phyloP scores from a whole-genome alignment of 2,888 invertebrate genomes.

The Heterodera filipjevi region DNA sequence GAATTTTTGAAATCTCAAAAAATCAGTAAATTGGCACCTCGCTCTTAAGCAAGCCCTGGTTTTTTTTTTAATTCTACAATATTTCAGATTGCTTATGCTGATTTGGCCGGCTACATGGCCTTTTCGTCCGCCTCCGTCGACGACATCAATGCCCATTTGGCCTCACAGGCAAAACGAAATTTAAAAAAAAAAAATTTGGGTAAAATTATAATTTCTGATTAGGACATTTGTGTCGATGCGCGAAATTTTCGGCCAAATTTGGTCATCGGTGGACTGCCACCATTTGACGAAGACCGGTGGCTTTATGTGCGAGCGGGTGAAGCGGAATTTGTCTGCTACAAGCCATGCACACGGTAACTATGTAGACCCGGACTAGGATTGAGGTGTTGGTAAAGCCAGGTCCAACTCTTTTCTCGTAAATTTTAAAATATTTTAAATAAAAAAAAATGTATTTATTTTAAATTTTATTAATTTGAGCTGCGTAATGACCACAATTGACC shows the following conservation, averaged over 20 bases:
- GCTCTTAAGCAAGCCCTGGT: too few species aligned
- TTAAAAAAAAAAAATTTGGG: constrained; percentile 6
- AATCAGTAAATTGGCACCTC: too few species aligned
- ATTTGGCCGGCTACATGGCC: constrained; percentile 47
- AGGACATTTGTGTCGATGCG: constrained; percentile 27
- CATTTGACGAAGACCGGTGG: constrained; percentile 62
- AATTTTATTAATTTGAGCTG: constrained; percentile 34
- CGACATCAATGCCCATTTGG: constrained; percentile 47
- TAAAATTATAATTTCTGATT: background rate
- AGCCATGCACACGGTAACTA: constrained; percentile 56
- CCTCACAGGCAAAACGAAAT: constrained; percentile 4
- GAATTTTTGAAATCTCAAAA: too few species aligned
- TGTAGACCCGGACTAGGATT: too few species aligned
- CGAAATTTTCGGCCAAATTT: constrained; percentile 60
- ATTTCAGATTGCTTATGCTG: constrained; percentile 53
- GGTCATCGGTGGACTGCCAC: constrained; percentile 47
- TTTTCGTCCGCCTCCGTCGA: constrained; percentile 52
- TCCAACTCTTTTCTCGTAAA: too few species aligned
- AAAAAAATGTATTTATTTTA: background rate
- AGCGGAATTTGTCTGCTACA: constrained; percentile 56
- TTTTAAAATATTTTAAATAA: background rate
- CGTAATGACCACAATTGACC: constrained; percentile 45
- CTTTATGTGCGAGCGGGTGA: constrained; percentile 55
- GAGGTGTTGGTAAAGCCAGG: too few species aligned
- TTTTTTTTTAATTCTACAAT: background rate